Evolutionary conservation across 2,113 vertebrate genomes (phyloP).

Genomic region (Agelaius phoeniceus): DNA sequence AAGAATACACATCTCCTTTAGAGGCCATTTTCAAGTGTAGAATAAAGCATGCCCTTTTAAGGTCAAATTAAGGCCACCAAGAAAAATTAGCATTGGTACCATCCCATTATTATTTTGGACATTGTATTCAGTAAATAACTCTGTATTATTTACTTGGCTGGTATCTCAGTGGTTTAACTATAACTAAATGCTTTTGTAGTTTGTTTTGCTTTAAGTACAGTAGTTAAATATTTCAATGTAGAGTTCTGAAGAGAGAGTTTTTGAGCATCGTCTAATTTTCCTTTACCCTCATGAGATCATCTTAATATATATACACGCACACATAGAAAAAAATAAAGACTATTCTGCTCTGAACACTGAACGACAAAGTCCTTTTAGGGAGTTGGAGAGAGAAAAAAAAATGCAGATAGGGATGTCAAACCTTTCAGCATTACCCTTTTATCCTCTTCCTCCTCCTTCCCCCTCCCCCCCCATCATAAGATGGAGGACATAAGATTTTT

Average conservation of each 20-base stretch:
- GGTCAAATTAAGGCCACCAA: neutral
- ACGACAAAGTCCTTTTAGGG: neutral
- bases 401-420: neutral
- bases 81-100: conserved; percentile 12
- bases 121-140: neutral
- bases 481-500: neutral
- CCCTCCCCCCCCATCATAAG: neutral
- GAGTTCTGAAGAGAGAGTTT: neutral
- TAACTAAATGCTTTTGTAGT: neutral
- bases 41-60: conserved; percentile 13
- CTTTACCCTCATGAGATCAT: neutral
- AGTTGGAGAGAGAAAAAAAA: neutral
- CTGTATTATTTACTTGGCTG: neutral
- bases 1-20: conserved; percentile 44
- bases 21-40: conserved; percentile 52
- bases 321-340: neutral
- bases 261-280: neutral
- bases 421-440: neutral
- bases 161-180: neutral
- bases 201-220: neutral
- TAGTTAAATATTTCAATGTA: neutral
- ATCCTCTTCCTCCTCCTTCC: neutral
- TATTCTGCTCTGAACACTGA: neutral
- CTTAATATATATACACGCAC: neutral
- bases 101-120: neutral